A percentile compares a stretch with the other conserved stretches of the same genome.
phyloP scores from a whole-genome alignment of 2,113 vertebrate genomes.

The Galeopterus variegatus region DNA sequence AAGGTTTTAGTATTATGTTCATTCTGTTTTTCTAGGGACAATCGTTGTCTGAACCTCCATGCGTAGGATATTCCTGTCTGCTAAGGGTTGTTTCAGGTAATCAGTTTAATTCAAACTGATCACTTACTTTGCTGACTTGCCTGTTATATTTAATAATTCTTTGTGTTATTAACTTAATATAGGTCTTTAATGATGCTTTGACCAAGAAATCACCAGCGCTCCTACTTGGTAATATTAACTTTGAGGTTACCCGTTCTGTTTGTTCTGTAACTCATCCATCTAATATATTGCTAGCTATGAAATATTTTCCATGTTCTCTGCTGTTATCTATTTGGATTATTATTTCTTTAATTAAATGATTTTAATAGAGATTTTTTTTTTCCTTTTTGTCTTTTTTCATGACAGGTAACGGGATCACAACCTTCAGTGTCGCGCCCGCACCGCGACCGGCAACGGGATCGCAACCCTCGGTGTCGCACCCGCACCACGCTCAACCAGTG shows the following conservation, averaged over 20 bases:
- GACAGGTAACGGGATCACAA: no score
- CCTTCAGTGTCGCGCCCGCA: no score
- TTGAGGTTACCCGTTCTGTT: conserved; percentile 25
- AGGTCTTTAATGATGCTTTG: conserved; percentile 28
- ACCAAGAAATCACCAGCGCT: conserved; percentile 26
- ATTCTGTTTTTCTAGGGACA: neutral
- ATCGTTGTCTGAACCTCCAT: neutral
- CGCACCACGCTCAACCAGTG: no score
- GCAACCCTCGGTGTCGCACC: no score
- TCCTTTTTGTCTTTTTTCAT: no score
- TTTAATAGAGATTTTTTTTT: no score
- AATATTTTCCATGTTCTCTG: conserved; percentile 10
- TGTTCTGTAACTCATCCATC: conserved; percentile 19
- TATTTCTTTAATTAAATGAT: conserved; percentile 48
- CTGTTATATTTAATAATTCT: conserved; percentile 61
- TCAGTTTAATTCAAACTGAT: conserved; percentile 45
- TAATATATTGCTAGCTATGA: conserved; percentile 49
- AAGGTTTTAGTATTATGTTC: neutral
- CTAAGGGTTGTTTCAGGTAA: conserved; percentile 16
- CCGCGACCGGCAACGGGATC: no score
- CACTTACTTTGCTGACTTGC: conserved; percentile 52
- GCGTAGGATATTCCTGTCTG: neutral
- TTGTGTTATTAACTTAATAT: conserved; percentile 30
- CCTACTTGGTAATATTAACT: conserved; percentile 67
- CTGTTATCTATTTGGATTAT: conserved; percentile 52